Base-by-base conservation (phyloP, 2,888 invertebrate species). In the Zaprionus bogoriensis region DNA sequence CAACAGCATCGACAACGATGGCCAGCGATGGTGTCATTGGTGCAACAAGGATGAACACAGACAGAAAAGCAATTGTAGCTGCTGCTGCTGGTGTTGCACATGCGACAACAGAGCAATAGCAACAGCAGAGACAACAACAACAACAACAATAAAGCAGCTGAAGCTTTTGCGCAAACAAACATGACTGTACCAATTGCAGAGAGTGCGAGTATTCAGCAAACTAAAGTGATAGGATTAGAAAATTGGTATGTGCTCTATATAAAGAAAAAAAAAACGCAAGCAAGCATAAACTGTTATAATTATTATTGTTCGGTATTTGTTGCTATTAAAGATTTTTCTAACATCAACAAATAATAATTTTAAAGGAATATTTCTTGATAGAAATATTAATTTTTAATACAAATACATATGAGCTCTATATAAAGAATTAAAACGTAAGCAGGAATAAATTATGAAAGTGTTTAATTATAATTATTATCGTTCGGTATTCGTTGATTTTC, bases 1-100 rank as follows among this genome's bases (percentile, higher is more conserved):
- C 80, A 76, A 72, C 72, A 62, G 53, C 54, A 57, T 48, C 65
- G 60, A 62, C 46, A 48, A 36, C 46, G 59, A 60, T 54, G 62
- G 46, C 51, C 22, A 20, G 19, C 38, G 17, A 20, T 19, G n/a
- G 46, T 54, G 68, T 46, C 58, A 61, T 57, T 54, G 55, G 46
- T 52, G 52, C 30, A 42, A 54, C 62, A 52, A 65, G 69, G 50
- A 74, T 28, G 53, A 28, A 47, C 46, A 36, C 42, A 47, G 32
- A 61, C 27, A 45, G 51, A 27, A 55, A 39, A 55, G 27, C 53
- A 57, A 53, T 46, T 70, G 53, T n/a, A 53, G 32, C 46, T 51
- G 12, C 38, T 36, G 32, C 17, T 52, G 19, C 36, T 30, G 27
- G n/a, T 65, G 19, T 38, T 57, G 39, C 59, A 50, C 28, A 41